Percentiles rank a stretch among this genome's conserved stretches.
Conservation (phyloP, 2,797 vertebrate genomes). For the Numenius phaeopus region DNA sequence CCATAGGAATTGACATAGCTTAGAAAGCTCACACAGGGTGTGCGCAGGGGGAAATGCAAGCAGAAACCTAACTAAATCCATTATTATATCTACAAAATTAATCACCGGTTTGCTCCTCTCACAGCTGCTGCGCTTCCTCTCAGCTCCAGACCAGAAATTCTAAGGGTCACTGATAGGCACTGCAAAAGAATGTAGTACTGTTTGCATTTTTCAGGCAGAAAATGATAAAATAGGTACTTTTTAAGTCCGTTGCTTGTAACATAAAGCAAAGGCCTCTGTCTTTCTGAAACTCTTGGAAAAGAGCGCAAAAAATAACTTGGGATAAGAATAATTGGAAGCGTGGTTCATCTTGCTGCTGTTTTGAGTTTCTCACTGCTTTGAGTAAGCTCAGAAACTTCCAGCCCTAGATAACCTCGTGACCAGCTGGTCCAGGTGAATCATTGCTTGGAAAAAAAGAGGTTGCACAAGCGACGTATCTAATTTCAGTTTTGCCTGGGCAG, state of each 20-base stretch:
- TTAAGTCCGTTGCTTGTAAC: neutral
- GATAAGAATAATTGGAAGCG: neutral
- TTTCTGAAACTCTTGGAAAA: neutral
- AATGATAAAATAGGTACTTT: rapidly evolving
- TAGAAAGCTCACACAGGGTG: neutral
- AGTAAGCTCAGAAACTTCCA: conserved; percentile 8
- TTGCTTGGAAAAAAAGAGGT: neutral
- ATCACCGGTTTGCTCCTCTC: neutral
- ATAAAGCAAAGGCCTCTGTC: neutral
- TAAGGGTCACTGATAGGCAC: neutral
- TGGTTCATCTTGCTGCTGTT: neutral
- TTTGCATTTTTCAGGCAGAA: neutral
- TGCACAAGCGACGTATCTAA: neutral
- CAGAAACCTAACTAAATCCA: neutral
- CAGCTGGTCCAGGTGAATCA: conserved; percentile 42
- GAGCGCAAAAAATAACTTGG: conserved; percentile 7
- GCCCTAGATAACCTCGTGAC: neutral
- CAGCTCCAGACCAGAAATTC: neutral
- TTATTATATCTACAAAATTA: neutral
- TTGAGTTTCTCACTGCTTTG: neutral
- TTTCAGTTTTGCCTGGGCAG: neutral
- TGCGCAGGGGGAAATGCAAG: neutral
- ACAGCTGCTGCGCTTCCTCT: neutral
- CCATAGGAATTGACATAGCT: neutral
- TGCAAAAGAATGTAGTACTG: neutral